Evolutionary conservation across 1,140 invertebrate genomes (phyloP).

Genomic region (Drosophila eugracilis): DNA sequence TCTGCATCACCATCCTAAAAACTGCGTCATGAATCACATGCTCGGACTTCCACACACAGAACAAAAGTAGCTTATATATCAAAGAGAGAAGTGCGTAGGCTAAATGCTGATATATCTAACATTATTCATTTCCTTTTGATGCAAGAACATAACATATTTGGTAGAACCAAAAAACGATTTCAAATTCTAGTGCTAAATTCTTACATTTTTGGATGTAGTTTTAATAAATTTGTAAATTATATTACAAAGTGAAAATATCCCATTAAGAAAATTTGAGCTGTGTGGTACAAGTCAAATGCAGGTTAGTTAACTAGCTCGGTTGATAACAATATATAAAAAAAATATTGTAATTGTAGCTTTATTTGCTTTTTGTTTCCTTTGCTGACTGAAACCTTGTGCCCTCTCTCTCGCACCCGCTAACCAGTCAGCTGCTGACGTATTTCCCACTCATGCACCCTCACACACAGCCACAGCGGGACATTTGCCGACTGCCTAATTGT

Average conservation of each 20-base stretch:
- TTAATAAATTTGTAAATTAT: too few relatives aligned
- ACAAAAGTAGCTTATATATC: background rate
- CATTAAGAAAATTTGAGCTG: too few relatives aligned
- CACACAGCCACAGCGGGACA: constrained; percentile 19
- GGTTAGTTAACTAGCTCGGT: constrained; percentile 16
- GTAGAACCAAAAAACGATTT: too few relatives aligned
- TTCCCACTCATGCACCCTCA: constrained; percentile 20
- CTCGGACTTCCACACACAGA: constrained; percentile 17
- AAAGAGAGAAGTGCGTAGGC: background rate
- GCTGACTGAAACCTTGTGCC: constrained; percentile 11
- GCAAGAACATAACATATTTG: too few relatives aligned
- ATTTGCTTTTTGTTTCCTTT: constrained; percentile 17
- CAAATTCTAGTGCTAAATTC: too few relatives aligned
- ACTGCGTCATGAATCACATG: constrained; percentile 70
- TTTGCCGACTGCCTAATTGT: constrained; percentile 38
- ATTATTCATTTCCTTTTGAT: too few relatives aligned
- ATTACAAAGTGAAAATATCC: too few relatives aligned
- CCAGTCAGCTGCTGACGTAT: constrained; percentile 63
- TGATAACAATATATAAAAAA: constrained; percentile 45
- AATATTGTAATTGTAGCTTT: constrained; percentile 51
- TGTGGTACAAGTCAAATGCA: constrained; percentile 42
- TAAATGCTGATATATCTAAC: background rate
- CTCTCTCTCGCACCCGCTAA: constrained; percentile 9
- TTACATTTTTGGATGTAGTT: too few relatives aligned
- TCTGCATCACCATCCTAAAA: constrained; percentile 22